Conservation (phyloP, 2,113 vertebrate species). For the Butastur rufipennis region DNA sequence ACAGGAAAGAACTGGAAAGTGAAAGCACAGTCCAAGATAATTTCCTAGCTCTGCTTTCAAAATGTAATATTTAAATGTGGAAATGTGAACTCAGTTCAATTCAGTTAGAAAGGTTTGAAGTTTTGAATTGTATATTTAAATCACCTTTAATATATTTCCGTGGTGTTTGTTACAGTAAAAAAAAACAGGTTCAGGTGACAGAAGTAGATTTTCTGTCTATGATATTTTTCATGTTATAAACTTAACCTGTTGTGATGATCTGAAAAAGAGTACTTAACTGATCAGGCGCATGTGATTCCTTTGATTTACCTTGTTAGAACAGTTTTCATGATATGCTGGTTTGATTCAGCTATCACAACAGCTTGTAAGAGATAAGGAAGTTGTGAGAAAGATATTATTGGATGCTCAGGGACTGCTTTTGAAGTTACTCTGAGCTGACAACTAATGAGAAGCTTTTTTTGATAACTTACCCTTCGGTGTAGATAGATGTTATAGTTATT, state of each 20-base stretch:
- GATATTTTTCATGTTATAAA: slow-evolving; percentile 51
- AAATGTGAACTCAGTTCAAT: neutral
- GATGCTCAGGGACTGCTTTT: slow-evolving; percentile 33
- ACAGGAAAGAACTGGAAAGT: neutral
- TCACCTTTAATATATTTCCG: neutral
- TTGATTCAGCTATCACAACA: slow-evolving; percentile 60
- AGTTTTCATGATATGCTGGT: slow-evolving; percentile 51
- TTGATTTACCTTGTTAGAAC: slow-evolving; percentile 56
- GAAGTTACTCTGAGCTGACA: slow-evolving; percentile 39
- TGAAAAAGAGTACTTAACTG: slow-evolving; percentile 52
- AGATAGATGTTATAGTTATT: neutral
- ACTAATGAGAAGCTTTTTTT: slow-evolving; percentile 31
- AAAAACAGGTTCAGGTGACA: neutral
- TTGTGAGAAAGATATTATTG: slow-evolving; percentile 44
- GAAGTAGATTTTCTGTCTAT: neutral
- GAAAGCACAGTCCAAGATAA: neutral
- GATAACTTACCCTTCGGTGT: neutral
- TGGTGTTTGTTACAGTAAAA: neutral
- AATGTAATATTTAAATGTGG: neutral
- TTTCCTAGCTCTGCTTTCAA: neutral
- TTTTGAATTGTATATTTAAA: slow-evolving; percentile 3
- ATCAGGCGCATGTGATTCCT: slow-evolving; percentile 38
- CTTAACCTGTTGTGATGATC: slow-evolving; percentile 43
- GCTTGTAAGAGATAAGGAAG: slow-evolving; percentile 53
- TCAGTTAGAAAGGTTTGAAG: neutral